Base-by-base conservation (phyloP, 2,797 vertebrate species). In the Setipinna tenuifilis region DNA sequence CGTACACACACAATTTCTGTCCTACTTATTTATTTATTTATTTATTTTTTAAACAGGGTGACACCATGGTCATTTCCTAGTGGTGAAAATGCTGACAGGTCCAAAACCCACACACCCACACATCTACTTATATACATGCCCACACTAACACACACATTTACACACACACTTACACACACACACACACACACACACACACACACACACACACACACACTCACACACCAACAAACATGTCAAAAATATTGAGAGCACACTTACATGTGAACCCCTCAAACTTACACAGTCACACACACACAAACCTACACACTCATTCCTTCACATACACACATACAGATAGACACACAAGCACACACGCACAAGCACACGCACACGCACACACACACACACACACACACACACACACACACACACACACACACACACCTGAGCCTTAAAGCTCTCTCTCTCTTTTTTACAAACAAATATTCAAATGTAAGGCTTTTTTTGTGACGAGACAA, bases 401-500 rank as follows among this genome's bases (percentile, higher is more conserved):
- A 83, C 83, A 84, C 48, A 81, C 62, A 88, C 82, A 84, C 83
- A 28, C 28, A 41, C 82, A 62, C 0, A 68, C 75, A 61, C 90
- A 88, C 44, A 88, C 87, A 86, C 85, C 84, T 84, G 87, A 48
- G 82, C 85, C 81, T 48, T 44, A 84, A 85, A 81, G 82, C 84
- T 85, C 48, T 85, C 88, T 48, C 4, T 48, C 4, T 54, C 2
- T 78, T 44, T 78, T 78, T 78, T 11, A 44, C 19, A 54, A 87
- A 87, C 2, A 88, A 89, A 92, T 90, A 90, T 91, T 89, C 88
- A 87, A 84, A 23, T 25, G 78, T 17, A 41, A 83, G 75, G 83
- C 78, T 84, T 82, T 75, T 82, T 44, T 28, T 44, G 83, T 23
- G 84, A 86, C 86, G 85, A 85, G 83, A 88, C 82, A 75, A 86